Evolutionary conservation across 1,140 invertebrate species (phyloP), one percentile per base, ranked within the genome.

Genomic region (Drosophila equinoxialis): DNA sequence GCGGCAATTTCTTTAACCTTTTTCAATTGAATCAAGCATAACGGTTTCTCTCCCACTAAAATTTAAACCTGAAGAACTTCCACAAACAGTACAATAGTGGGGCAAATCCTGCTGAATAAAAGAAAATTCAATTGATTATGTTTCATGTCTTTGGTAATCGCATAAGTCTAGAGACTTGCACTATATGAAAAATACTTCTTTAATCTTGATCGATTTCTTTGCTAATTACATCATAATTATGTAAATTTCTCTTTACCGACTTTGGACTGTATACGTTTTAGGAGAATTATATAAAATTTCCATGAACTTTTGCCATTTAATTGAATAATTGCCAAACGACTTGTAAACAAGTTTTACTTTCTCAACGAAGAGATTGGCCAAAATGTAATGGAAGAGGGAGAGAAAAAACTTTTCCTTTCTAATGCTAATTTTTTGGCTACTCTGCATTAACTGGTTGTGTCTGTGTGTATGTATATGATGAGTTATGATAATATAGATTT

Each of bases 311-410:
- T 66, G 70, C 74, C 68, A 75, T 81, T 75, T 71, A 81, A 81
- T 86, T 86, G 70, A 86, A 81, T 85, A 85, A 85, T 85, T 85
- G 81, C 79, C 79, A 78, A 85, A 78, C 82, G 78, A 86, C 68
- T 86, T 72, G 82, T 79, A 81, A 85, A 86, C 75, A 85, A 81
- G 74, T 75, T 77, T 13, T 55, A 26, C 13, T 60, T 23, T 51
- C 45, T 39, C 17, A 51, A 51, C 20, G 45, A 51, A 48, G 30
- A 0, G 30, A 51, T 51, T 51, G 20, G 45, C 17, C 45, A 20
- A 51, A 23, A 20, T 5, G 14, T 45, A 17, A 14, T n/a, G 17
- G 10, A 65, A 73, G 58, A 77, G 65, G 58, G 39, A 63, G 10
- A 42, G 42, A 30, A 30, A 30, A 30, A 30, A 30, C 30, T 30